phyloP scores from a whole-genome alignment of 2,113 vertebrate genomes.

The Tympanuchus pallidicinctus region DNA sequence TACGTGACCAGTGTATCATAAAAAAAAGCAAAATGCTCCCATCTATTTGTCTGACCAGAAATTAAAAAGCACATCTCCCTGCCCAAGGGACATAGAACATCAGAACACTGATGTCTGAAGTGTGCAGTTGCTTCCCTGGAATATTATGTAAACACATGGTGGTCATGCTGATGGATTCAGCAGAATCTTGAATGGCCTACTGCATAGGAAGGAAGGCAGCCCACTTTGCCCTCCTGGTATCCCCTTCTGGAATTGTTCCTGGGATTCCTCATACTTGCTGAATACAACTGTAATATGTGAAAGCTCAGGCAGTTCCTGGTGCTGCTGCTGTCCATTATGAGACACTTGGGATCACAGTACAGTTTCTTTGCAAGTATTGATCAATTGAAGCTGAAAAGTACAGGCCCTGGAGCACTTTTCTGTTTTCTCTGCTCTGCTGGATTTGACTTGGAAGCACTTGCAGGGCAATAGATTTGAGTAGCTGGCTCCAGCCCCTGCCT shows the following conservation, averaged over 20 bases:
- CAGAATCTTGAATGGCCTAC: neutral
- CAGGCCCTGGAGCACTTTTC: neutral
- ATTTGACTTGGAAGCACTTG: neutral
- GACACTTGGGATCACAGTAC: neutral
- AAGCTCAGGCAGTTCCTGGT: neutral
- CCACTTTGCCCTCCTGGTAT: rapidly evolving
- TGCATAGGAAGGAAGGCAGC: neutral
- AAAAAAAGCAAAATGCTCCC: neutral
- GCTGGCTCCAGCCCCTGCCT: neutral
- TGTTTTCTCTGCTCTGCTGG: neutral
- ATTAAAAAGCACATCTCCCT: neutral
- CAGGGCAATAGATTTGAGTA: neutral
- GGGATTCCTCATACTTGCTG: neutral
- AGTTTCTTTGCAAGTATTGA: neutral
- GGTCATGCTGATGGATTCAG: neutral
- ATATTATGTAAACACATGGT: neutral
- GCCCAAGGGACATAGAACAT: neutral
- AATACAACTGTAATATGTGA: neutral
- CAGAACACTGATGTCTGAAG: neutral
- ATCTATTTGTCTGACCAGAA: neutral
- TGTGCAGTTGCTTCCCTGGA: neutral
- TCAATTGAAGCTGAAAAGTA: neutral
- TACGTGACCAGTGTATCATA: neutral
- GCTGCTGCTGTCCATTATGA: neutral
- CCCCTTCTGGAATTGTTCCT: neutral